phyloP scores from a whole-genome alignment of 2,888 invertebrate species.

The Drosophila recens region DNA sequence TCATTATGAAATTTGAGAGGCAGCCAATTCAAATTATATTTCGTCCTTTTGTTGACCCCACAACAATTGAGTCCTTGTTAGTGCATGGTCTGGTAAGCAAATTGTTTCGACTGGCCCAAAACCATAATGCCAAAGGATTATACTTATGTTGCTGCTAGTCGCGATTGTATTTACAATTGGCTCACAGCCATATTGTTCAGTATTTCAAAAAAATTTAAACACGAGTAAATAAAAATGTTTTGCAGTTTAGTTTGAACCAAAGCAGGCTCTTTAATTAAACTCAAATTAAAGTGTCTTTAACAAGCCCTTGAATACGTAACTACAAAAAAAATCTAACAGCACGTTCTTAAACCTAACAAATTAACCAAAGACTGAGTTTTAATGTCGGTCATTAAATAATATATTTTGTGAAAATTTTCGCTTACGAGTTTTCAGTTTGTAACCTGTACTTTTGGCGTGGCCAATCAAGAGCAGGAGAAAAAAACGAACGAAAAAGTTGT shows the following conservation, averaged over 20 bases:
- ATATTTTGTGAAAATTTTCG: slow-evolving; percentile 25
- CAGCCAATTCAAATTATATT: slow-evolving; percentile 22
- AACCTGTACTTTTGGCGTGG: slow-evolving; percentile 31
- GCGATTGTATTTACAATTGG: slow-evolving; percentile 1
- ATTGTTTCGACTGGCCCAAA: slow-evolving; percentile 31
- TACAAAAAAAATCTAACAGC: background rate
- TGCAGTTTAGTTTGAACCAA: too few species aligned
- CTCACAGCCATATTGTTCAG: background rate
- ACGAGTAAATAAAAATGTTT: background rate
- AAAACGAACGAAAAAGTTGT: slow-evolving; percentile 59
- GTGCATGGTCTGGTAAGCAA: slow-evolving; percentile 27
- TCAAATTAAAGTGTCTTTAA: background rate
- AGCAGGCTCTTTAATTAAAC: too few species aligned
- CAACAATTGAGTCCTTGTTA: slow-evolving; percentile 30
- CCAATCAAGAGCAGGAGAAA: slow-evolving; percentile 37
- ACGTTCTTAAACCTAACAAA: slow-evolving; percentile 29
- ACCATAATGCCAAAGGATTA: slow-evolving; percentile 24
- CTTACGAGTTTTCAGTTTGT: slow-evolving; percentile 9
- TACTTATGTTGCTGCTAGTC: background rate
- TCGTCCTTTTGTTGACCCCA: slow-evolving; percentile 29
- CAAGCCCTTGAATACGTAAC: background rate
- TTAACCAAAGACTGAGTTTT: slow-evolving; percentile 35
- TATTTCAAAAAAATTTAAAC: background rate
- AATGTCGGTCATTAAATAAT: slow-evolving; percentile 40
- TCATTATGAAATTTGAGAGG: slow-evolving; percentile 43